Evolutionary conservation across 2,113 vertebrate genomes (phyloP).

Genomic region (Origma solitaria): DNA sequence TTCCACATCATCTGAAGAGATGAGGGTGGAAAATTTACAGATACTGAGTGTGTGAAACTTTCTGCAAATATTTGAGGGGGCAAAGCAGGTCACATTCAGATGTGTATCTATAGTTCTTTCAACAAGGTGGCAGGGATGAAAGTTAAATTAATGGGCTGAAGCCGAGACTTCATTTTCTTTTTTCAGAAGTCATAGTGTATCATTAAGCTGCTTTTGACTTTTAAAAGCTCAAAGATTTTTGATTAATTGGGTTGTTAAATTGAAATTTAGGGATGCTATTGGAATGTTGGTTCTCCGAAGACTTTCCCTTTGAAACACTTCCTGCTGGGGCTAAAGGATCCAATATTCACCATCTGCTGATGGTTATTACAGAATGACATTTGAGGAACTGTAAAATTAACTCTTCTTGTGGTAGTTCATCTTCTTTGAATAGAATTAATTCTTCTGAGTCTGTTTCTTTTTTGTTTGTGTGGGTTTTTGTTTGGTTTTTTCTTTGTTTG

Average conservation of each 20-base stretch:
- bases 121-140: background rate
- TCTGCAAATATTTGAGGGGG: background rate
- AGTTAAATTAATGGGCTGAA: background rate
- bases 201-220: background rate
- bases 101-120: background rate
- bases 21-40: background rate
- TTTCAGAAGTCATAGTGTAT: background rate
- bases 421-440: background rate
- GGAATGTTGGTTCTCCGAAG: background rate
- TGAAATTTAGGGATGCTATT: background rate
- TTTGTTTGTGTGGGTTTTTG: background rate
- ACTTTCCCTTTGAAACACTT: background rate
- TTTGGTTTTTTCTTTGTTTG: background rate
- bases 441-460: background rate
- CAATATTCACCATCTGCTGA: background rate
- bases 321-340: background rate
- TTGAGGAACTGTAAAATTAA: background rate
- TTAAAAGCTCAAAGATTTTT: background rate
- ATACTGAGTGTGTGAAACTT: background rate
- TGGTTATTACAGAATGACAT: background rate
- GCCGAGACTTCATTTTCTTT: background rate
- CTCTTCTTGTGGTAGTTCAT: background rate
- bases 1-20: accelerated
- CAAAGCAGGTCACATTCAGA: background rate
- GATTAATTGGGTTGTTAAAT: background rate